phyloP scores from a whole-genome alignment of 2,888 invertebrate species.

The Troides aeacus region DNA sequence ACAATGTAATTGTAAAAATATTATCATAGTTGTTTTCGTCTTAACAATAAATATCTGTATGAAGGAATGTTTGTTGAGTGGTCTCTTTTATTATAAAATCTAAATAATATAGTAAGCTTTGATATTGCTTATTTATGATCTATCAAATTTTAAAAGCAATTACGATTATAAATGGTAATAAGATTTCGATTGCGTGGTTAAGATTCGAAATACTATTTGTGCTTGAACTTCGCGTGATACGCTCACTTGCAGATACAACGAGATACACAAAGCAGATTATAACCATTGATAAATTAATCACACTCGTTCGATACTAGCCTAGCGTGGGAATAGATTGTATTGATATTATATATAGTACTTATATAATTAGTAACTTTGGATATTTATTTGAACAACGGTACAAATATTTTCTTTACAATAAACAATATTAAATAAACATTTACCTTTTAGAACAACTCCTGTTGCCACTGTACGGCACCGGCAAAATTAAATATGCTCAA shows the following conservation, averaged over 20 bases:
- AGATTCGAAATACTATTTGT: constrained; percentile 23
- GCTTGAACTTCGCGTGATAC: constrained; percentile 41
- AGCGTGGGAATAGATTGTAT: constrained; percentile 49
- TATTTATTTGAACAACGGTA: no score
- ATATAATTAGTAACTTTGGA: no score
- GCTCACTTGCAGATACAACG: constrained; percentile 62
- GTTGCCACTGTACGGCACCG: no score
- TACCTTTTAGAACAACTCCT: no score
- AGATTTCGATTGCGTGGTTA: constrained; percentile 21
- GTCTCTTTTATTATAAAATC: not conserved
- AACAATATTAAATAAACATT: no score
- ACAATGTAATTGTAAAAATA: no score
- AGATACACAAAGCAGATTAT: constrained; percentile 65
- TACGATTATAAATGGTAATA: constrained; percentile 13
- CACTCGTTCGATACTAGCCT: constrained; percentile 57
- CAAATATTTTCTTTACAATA: no score
- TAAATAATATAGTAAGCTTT: not conserved
- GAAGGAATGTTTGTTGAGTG: not conserved
- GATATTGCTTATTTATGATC: not conserved
- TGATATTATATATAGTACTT: constrained; percentile 19
- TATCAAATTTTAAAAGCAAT: constrained; percentile 15
- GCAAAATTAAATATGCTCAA: no score
- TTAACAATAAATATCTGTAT: not conserved
- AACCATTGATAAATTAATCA: constrained; percentile 70
- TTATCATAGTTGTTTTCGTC: no score